Conservation (phyloP, 2,797 vertebrate species). For the Lithobates sylvaticus region DNA sequence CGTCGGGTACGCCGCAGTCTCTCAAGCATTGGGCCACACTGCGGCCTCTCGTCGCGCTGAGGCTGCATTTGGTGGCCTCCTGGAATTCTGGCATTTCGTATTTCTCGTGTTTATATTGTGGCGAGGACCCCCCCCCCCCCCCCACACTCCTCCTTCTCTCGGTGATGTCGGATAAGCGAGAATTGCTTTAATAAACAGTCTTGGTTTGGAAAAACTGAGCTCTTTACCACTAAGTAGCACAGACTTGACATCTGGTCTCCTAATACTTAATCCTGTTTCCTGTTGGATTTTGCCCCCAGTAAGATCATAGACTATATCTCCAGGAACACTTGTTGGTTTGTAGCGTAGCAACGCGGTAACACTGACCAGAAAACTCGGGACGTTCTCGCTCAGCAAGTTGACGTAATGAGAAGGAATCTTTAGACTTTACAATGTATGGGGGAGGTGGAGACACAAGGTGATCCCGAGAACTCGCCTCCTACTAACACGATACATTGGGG, state of each 20-base stretch:
- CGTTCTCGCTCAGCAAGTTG: too few species aligned
- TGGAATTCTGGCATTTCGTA: background rate
- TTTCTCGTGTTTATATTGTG: constrained; percentile 16
- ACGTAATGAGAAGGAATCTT: too few species aligned
- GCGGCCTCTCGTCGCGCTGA: background rate
- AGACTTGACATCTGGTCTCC: constrained; percentile 30
- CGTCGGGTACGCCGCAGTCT: too few species aligned
- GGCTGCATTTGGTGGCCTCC: background rate
- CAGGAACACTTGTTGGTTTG: background rate
- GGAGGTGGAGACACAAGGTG: too few species aligned
- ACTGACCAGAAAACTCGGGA: too few species aligned
- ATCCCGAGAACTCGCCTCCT: too few species aligned
- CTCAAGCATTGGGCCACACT: too few species aligned
- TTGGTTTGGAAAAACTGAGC: constrained; percentile 33
- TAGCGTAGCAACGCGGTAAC: constrained; percentile 17
- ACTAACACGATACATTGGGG: too few species aligned
- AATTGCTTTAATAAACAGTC: constrained; percentile 22
- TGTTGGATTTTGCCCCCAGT: constrained; percentile 6
- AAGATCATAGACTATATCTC: constrained; percentile 10
- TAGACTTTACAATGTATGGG: too few species aligned
- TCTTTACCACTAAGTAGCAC: constrained; percentile 15
- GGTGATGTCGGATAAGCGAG: background rate
- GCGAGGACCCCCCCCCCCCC: too few species aligned
- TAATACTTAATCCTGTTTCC: constrained; percentile 45
- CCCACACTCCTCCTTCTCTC: background rate